Evolutionary conservation across 2,797 vertebrate genomes (phyloP).

Genomic region (Staurois parvus): DNA sequence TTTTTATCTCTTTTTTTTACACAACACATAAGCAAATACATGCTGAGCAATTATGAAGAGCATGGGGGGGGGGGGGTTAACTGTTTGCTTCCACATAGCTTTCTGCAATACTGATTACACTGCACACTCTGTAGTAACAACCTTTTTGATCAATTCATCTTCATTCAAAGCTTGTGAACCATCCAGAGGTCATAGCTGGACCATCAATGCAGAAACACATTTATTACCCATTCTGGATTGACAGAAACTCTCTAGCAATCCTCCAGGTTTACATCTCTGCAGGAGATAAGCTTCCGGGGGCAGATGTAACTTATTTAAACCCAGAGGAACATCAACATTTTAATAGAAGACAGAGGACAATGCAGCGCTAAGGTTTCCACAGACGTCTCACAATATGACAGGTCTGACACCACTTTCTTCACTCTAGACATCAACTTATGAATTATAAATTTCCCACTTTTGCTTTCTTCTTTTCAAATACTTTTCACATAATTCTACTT

Average conservation of each 20-base stretch:
- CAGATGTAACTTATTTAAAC: slow-evolving; percentile 14
- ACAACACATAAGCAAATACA: too few relatives aligned
- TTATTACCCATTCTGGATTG: too few relatives aligned
- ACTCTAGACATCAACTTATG: background rate
- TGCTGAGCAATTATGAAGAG: too few relatives aligned
- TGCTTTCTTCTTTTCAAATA: background rate
- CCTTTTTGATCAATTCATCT: background rate
- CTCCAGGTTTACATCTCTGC: background rate
- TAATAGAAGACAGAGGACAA: slow-evolving; percentile 33
- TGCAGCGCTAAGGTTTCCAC: background rate
- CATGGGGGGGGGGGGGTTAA: too few relatives aligned
- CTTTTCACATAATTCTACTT: background rate
- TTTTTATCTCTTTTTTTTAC: too few relatives aligned
- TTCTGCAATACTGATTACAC: too few relatives aligned
- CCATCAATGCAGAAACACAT: background rate
- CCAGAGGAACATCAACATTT: background rate
- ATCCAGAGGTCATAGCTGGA: background rate
- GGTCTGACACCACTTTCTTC: background rate
- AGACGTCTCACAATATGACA: slow-evolving; percentile 4
- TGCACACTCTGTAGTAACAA: too few relatives aligned
- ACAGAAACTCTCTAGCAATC: too few relatives aligned
- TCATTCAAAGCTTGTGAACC: background rate
- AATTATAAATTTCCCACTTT: background rate
- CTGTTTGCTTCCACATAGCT: too few relatives aligned
- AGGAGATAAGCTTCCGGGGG: background rate